Evolutionary conservation across 2,888 invertebrate genomes (phyloP).

Genomic region (Omphaloscelis lunosa): DNA sequence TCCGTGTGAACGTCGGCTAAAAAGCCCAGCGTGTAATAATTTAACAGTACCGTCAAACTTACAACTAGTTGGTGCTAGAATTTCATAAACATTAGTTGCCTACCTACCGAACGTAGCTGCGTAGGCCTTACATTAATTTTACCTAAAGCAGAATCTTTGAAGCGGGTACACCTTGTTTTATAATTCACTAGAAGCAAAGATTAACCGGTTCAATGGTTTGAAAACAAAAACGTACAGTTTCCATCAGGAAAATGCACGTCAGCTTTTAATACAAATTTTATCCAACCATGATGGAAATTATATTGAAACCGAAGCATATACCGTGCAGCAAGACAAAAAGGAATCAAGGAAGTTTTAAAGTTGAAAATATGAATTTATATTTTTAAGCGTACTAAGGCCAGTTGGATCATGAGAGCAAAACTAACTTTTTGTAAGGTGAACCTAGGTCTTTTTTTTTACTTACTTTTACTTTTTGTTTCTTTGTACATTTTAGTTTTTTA

Average conservation of each 20-base stretch:
- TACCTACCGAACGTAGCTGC: background rate
- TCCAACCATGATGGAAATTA: slow-evolving; percentile 34
- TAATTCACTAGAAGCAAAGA: slow-evolving; percentile 45
- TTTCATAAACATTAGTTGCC: background rate
- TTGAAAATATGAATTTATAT: slow-evolving; percentile 7
- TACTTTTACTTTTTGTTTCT: too few species aligned
- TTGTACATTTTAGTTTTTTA: too few species aligned
- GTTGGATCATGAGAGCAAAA: background rate
- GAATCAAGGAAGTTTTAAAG: slow-evolving; percentile 11
- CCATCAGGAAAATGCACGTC: slow-evolving; percentile 29
- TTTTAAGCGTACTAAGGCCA: background rate
- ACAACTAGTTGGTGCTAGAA: background rate
- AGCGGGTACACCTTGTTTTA: slow-evolving; percentile 13
- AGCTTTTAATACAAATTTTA: slow-evolving; percentile 27
- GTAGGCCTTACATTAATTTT: slow-evolving; percentile 16
- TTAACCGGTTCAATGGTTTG: slow-evolving; percentile 44
- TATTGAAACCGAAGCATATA: slow-evolving; percentile 19
- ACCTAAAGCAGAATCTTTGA: slow-evolving; percentile 19
- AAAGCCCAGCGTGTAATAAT: background rate
- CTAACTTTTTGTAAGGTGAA: too few species aligned
- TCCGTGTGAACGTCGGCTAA: background rate
- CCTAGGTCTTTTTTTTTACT: too few species aligned
- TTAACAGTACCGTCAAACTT: slow-evolving; percentile 5
- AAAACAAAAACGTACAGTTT: slow-evolving; percentile 45
- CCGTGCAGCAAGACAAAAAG: background rate